Percentiles rank a stretch among this genome's conserved stretches.
Conservation (phyloP, 1,140 invertebrate genomes). For the Psix sp. region DNA sequence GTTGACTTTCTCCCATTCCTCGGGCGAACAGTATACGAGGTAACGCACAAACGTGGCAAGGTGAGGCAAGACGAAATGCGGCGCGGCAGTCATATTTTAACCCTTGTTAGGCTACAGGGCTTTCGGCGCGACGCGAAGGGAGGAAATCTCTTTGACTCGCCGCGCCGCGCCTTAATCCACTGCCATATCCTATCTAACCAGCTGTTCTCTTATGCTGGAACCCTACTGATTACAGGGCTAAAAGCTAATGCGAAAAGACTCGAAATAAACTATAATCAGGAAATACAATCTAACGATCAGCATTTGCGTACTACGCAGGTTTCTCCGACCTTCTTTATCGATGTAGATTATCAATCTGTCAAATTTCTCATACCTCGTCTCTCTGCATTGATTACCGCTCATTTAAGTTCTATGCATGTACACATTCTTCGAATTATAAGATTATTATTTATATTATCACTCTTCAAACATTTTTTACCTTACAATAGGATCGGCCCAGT, state of each 20-base stretch:
- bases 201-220: conserved; percentile 67
- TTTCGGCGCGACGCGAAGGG: conserved; percentile 69
- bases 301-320: conserved; percentile 31
- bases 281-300: conserved; percentile 48
- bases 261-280: conserved; percentile 52
- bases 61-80: conserved; percentile 61
- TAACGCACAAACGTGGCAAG: conserved; percentile 44
- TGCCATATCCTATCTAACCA: conserved; percentile 70
- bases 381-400: no score
- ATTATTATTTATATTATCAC: no score
- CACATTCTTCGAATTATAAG: no score
- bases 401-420: no score
- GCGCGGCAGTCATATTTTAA: conserved; percentile 73
- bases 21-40: conserved; percentile 28
- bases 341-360: conserved; percentile 3
- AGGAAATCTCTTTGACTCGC: conserved; percentile 75
- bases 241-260: conserved; percentile 55
- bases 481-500: no score
- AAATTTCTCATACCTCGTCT: conserved; percentile 1
- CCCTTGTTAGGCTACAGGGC: conserved; percentile 73
- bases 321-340: conserved; percentile 10
- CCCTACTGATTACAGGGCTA: conserved; percentile 55
- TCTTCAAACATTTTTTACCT: no score
- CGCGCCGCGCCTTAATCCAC: conserved; percentile 72
- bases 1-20: conserved; percentile 43